phyloP scores from a whole-genome alignment of 2,797 vertebrate genomes.

The Myioborus melanocephalus region DNA sequence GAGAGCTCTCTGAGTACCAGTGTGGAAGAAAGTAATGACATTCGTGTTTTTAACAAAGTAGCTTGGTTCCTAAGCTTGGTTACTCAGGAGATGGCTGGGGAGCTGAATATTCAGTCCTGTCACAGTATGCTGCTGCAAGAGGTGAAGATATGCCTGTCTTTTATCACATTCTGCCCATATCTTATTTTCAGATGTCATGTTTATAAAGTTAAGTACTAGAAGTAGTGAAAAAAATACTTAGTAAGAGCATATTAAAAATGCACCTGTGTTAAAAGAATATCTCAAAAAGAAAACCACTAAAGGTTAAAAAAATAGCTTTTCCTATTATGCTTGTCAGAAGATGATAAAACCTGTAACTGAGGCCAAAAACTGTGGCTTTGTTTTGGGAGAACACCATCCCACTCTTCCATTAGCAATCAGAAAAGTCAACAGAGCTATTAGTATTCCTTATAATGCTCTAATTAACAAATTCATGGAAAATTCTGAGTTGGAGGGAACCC shows the following conservation, averaged over 20 bases:
- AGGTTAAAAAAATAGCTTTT: neutral
- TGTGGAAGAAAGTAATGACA: neutral
- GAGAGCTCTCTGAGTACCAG: neutral
- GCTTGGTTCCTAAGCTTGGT: neutral
- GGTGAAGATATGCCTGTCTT: neutral
- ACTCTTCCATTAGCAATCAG: neutral
- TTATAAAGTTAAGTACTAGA: neutral
- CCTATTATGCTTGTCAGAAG: neutral
- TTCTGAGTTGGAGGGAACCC: neutral
- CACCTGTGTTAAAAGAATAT: neutral
- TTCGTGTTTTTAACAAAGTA: neutral
- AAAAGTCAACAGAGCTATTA: neutral
- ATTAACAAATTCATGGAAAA: neutral
- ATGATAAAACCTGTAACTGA: neutral
- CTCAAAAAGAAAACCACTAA: neutral
- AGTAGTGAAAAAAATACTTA: neutral
- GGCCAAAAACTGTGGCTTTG: neutral
- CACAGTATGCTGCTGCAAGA: neutral
- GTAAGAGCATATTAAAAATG: neutral
- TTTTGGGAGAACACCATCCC: neutral
- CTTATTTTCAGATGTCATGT: neutral
- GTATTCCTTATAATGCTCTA: neutral
- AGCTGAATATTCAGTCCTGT: neutral
- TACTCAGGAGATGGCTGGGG: neutral
- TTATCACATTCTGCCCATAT: neutral